Percentiles rank a stretch among this genome's conserved stretches.
Conservation (phyloP, 2,888 invertebrate species). For the Ornithoptera priamus region DNA sequence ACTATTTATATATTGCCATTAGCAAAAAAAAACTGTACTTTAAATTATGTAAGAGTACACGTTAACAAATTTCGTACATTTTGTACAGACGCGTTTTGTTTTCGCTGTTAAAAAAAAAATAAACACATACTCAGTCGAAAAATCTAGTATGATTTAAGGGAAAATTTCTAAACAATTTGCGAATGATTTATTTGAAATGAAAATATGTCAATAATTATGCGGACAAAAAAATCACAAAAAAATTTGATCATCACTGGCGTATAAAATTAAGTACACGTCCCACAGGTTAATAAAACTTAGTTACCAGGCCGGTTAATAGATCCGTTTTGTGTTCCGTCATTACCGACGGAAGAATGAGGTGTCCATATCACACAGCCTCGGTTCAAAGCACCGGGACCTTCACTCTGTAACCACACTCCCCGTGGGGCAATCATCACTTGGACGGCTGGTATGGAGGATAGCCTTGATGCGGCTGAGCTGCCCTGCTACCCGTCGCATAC, state of each 20-base stretch:
- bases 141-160: constrained; percentile 51
- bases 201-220: constrained; percentile 32
- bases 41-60: constrained; percentile 70
- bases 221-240: constrained; percentile 52
- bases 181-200: constrained; percentile 31
- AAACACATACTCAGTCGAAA: constrained; percentile 60
- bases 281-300: constrained; percentile 33
- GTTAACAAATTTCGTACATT: constrained; percentile 70
- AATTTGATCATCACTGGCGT: constrained; percentile 50
- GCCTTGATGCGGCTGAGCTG: constrained; percentile 66
- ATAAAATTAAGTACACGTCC: constrained; percentile 48
- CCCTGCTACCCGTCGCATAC: constrained; percentile 87
- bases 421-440: constrained; percentile 63
- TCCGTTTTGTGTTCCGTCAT: constrained; percentile 31
- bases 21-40: constrained; percentile 74
- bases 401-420: constrained; percentile 31
- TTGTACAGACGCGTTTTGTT: constrained; percentile 67
- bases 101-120: constrained; percentile 48
- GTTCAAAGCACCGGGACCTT: constrained; percentile 28
- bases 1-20: constrained; percentile 65
- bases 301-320: constrained; percentile 39
- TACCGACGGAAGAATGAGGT: constrained; percentile 22
- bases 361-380: constrained; percentile 30
- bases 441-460: constrained; percentile 74
- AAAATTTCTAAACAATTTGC: constrained; percentile 45